phyloP scores from a whole-genome alignment of 1,140 invertebrate species.

The Papilio dardanus region DNA sequence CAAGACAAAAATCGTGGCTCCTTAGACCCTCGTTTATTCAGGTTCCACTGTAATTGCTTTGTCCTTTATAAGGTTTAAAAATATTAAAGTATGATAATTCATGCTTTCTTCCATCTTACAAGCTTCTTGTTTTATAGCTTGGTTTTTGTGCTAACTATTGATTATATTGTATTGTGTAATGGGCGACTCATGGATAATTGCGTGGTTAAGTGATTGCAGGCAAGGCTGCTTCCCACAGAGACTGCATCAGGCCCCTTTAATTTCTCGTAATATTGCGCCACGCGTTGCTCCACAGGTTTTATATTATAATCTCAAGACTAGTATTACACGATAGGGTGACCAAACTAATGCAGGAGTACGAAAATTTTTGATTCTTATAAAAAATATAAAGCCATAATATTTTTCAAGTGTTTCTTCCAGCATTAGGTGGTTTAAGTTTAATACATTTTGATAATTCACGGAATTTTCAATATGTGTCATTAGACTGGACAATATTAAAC shows the following conservation, averaged over 20 bases:
- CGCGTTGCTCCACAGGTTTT: constrained; percentile 48
- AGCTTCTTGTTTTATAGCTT: neutral
- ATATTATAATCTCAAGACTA: constrained; percentile 51
- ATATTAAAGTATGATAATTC: neutral
- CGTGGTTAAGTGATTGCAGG: constrained; percentile 5
- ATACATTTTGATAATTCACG: too few relatives aligned
- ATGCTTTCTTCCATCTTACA: neutral
- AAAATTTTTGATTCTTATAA: neutral
- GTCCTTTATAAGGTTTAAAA: neutral
- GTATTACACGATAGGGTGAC: constrained; percentile 35
- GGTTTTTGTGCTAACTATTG: neutral
- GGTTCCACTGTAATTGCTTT: too few relatives aligned
- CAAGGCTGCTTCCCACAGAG: constrained; percentile 29
- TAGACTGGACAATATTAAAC: too few relatives aligned
- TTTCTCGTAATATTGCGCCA: constrained; percentile 44
- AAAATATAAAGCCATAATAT: neutral
- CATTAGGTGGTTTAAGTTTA: too few relatives aligned
- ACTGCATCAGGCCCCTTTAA: constrained; percentile 38
- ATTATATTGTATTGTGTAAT: constrained; percentile 7
- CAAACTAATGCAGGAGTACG: neutral
- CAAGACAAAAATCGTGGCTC: too few relatives aligned
- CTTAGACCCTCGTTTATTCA: too few relatives aligned
- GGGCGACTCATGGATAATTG: neutral
- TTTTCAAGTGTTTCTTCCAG: too few relatives aligned
- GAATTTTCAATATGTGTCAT: too few relatives aligned